Evolutionary conservation across 2,797 vertebrate genomes (phyloP).

Genomic region (Iguana delicatissima): DNA sequence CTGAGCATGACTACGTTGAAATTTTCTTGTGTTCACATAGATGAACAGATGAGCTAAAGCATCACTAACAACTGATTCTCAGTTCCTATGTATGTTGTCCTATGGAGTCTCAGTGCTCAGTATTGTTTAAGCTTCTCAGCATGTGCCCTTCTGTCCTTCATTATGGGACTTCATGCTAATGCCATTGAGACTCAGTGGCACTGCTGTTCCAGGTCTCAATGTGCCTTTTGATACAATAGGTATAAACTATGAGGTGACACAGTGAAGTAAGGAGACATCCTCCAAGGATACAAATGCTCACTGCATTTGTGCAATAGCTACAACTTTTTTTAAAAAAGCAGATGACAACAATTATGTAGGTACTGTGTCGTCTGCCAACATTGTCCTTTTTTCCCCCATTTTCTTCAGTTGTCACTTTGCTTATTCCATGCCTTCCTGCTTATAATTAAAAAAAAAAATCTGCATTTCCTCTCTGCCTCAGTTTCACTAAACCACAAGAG

Average conservation of each 20-base stretch:
- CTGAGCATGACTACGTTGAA: background rate
- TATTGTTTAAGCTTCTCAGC: background rate
- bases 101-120: background rate
- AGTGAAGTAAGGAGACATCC: background rate
- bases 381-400: background rate
- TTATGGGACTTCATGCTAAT: conserved; percentile 14
- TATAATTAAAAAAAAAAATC: background rate
- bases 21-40: background rate
- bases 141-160: conserved; percentile 23
- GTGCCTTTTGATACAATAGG: conserved; percentile 18
- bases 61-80: background rate
- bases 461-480: background rate
- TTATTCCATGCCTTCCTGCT: background rate
- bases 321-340: background rate
- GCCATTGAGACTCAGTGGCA: background rate
- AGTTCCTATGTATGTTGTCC: background rate
- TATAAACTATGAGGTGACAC: background rate
- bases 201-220: background rate
- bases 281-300: conserved; percentile 4
- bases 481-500: background rate
- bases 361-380: background rate
- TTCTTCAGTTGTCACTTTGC: background rate
- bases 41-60: background rate
- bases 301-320: conserved; percentile 10
- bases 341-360: background rate